Evolutionary conservation across 2,888 invertebrate species (phyloP), one percentile per base, ranked within the genome.

Genomic region (Ormyrus rosae): DNA sequence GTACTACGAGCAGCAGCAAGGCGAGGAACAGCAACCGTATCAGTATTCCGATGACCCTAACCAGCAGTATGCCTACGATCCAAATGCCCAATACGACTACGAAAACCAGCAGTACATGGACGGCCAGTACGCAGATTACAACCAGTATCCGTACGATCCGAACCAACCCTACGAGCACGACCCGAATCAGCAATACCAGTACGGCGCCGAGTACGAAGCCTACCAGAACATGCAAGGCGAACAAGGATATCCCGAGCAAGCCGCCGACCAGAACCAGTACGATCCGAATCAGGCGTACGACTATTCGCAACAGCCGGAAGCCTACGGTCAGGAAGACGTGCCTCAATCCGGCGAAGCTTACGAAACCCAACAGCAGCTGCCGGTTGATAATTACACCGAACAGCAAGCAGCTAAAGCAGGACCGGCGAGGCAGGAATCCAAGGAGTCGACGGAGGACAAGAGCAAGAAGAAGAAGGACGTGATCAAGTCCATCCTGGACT

Each of bases 401-500:
- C 56, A 46, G 10, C 34, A 34, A 4, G 34, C 34, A 34, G 34
- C 10, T 6, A 51, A 50, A 76, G 65, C 61, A 75, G 55, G 0
- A 55, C 9, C 51, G 72, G n/a, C 34, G 58, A 46, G n/a, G 11
- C 13, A 64, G 10, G 55, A 5, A 34, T 46, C 53, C 7, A 72
- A 64, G 8, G 60, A n/a, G 1, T 4, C 2, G 34, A 13, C 60
- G 48, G 71, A 34, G 60, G 67, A 58, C 10, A 48, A 34, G 34
- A 34, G 9, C 3, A 86, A 84, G 63, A 87, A 86, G 80, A 86
- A 86, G 78, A 90, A 88, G 71, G 87, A 88, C 60, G 85, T 86
- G 0, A 88, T 88, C 11, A 87, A 85, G 63, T 85, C 86, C 4
- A 83, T 89, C 7, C 79, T 89, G 19, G 89, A 90, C 53, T 90